Base-by-base conservation (phyloP, 2,888 invertebrate species). In the Corythucha ciliata region DNA sequence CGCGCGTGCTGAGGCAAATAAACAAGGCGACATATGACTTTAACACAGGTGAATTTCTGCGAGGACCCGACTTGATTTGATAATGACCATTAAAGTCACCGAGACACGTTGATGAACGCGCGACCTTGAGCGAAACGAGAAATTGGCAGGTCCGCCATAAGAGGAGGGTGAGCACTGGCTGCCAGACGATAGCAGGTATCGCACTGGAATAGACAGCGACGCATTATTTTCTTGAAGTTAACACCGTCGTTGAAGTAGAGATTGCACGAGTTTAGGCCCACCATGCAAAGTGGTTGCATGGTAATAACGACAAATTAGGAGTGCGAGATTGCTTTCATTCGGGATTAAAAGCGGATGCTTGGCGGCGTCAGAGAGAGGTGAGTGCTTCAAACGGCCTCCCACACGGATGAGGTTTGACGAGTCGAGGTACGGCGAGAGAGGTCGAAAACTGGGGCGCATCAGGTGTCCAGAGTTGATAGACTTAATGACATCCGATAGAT, bases 1-100 rank as follows among this genome's bases (percentile, higher is more conserved):
- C 66, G 48, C 63, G 63, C 1, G 60, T 59, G 1, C 58, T 37
- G 25, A 65, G 49, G 44, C 66, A 67, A 3, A 66, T 54, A 42
- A 66, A 67, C 6, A 63, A 20, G 4, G 52, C 44, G 18, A 61
- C n/a, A 41, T 61, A 63, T 7, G 54, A 46, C 39, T 62, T 61
- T 10, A 34, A 41, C 2, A 6, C 3, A 18, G 8, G 5, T 2
- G 37, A 24, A 8, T 52, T 34, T 8, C 48, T 20, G 7, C 26
- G 20, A 10, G 10, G 21, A 2, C 48, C 46, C 10, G 16, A 6
- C 2, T 42, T 53, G 7, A 58, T 25, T 6, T 46, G 21, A 22
- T 58, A 50, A 10, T 58, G 59, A 7, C 60, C 60, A 44, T 50
- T 54, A 49, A 47, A 60, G 32, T 62, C 61, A 18, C 61, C 40